Base-by-base conservation (phyloP, 1,140 invertebrate genomes). In the Conus ventricosus region DNA sequence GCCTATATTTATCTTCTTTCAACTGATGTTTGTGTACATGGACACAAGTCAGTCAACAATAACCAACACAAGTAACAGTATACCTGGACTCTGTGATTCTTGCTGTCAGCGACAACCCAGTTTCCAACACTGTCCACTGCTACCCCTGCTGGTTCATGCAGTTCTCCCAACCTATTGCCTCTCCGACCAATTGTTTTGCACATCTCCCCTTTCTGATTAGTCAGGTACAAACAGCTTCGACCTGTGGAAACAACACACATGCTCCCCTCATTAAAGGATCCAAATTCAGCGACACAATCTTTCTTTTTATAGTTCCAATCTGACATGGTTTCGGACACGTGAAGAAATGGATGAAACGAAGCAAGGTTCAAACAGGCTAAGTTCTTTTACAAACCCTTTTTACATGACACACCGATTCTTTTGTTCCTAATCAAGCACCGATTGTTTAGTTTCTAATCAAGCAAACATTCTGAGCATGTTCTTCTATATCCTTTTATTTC, bases 1-100 rank as follows among this genome's bases (percentile, higher is more conserved):
- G 39, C 39, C 39, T 39, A 39, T 3, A 39, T 39, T 39, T 39
- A 39, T 39, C 39, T 39, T 39, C 39, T 39, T 39, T 39, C 39
- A 39, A 39, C 39, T 39, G 39, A 39, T 39, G 39, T 39, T 39
- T 39, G 39, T 39, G 39, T 39, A 39, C 39, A 39, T 39, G 39
- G 39, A 39, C 39, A 39, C 39, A 39, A 39, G 39, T 39, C 39
- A 39, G 39, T 39, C 39, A 39, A 39, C 39, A 39, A 39, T 39
- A 39, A 39, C 39, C 3, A 3, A 39, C 39, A 39, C 39, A 39
- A 39, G 39, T 39, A 39, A 39, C 67, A 23, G 67, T 27, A 98
- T 63, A 98, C 93, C 94, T 99, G 98, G 54, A 99, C 96, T 27
- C 98, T 97, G 95, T 98, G 97, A 95, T 99, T 99, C 86, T 98